Evolutionary conservation across 2,797 vertebrate genomes (phyloP).

Genomic region (Takifugu ocellatus): DNA sequence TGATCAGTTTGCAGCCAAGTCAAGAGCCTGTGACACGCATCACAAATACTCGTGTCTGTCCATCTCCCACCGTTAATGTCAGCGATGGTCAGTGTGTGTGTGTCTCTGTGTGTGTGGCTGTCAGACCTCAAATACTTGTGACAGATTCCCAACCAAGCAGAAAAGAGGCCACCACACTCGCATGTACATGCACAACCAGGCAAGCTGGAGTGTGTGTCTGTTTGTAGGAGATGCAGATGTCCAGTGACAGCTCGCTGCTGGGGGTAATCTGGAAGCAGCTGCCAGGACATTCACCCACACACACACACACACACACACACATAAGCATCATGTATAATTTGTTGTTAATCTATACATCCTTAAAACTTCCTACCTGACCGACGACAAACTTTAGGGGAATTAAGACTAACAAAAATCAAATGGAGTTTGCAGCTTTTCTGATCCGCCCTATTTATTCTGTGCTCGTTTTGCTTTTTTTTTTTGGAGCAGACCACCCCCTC

Average conservation of each 20-base stretch:
- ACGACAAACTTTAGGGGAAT: too few relatives aligned
- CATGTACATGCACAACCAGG: slow-evolving; percentile 36
- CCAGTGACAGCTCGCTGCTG: slow-evolving; percentile 74
- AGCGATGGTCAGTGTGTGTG: slow-evolving; percentile 57
- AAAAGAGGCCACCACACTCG: slow-evolving; percentile 65
- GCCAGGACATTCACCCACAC: slow-evolving; percentile 27
- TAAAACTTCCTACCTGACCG: too few relatives aligned
- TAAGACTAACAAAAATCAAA: too few relatives aligned
- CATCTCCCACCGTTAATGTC: slow-evolving; percentile 52
- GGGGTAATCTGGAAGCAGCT: slow-evolving; percentile 72
- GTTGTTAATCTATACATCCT: not conserved
- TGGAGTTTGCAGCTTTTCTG: slow-evolving; percentile 4
- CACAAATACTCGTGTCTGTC: slow-evolving; percentile 42
- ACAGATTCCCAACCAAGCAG: slow-evolving; percentile 74
- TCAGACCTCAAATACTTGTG: slow-evolving; percentile 66
- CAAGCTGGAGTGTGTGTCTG: slow-evolving; percentile 24
- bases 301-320: slow-evolving; percentile 9
- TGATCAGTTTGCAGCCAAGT: too few relatives aligned
- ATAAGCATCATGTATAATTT: slow-evolving; percentile 17
- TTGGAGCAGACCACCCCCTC: too few relatives aligned
- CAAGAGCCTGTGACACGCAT: not conserved
- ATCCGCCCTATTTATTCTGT: not conserved
- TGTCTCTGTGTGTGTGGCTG: slow-evolving; percentile 54
- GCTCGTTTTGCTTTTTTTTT: slow-evolving; percentile 4
- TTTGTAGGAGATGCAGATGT: slow-evolving; percentile 64